Conservation (phyloP, 2,888 invertebrate species). For the Ramazzottius varieornatus region DNA sequence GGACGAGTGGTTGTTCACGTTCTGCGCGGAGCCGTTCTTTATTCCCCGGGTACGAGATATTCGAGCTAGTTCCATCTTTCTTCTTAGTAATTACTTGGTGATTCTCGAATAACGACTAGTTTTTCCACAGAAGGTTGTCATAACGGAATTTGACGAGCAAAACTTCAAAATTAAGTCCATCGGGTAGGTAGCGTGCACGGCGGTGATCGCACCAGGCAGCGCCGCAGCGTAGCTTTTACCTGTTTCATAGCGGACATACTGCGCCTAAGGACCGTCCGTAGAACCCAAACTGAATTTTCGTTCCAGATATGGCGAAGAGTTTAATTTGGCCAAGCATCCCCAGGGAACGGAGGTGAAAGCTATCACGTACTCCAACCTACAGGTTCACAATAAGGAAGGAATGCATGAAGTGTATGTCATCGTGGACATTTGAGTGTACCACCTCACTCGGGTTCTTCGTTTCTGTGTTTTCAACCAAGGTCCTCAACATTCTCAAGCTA, state of each 20-base stretch:
- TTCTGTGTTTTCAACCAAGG: too few relatives aligned
- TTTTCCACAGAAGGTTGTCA: constrained; percentile 47
- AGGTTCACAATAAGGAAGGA: constrained; percentile 40
- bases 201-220: too few relatives aligned
- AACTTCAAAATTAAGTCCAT: constrained; percentile 47
- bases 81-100: too few relatives aligned
- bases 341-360: constrained; percentile 94
- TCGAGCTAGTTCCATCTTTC: too few relatives aligned
- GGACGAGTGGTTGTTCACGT: constrained; percentile 71
- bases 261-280: background rate
- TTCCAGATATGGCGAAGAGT: constrained; percentile 60
- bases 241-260: background rate
- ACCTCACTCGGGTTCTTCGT: too few relatives aligned
- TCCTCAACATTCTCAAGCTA: too few relatives aligned
- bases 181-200: too few relatives aligned
- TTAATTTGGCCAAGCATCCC: constrained; percentile 68
- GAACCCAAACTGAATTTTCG: too few relatives aligned
- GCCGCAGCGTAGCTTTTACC: too few relatives aligned
- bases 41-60: constrained; percentile 34
- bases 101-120: too few relatives aligned
- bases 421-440: constrained; percentile 65
- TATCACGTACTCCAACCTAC: constrained; percentile 97
- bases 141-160: constrained; percentile 55
- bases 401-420: constrained; percentile 73
- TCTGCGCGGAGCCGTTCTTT: constrained; percentile 66